Conservation (phyloP, 2,888 invertebrate genomes). For the Deilephila elpenor region DNA sequence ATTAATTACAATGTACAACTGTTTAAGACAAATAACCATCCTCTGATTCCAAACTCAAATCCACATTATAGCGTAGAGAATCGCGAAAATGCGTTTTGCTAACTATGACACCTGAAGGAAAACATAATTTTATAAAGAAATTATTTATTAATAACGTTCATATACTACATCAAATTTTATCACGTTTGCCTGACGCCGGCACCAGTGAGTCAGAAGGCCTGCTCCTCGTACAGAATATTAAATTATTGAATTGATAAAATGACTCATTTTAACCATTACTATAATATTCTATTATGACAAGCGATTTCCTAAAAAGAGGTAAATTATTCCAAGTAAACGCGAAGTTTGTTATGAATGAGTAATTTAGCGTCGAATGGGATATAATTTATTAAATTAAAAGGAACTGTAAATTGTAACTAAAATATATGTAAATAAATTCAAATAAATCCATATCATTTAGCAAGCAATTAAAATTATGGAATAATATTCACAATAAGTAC, state of each 20-base stretch:
- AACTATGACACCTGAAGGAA: neutral
- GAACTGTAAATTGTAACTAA: neutral
- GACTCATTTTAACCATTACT: conserved; percentile 31
- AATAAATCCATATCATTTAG: too few species aligned
- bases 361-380: neutral
- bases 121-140: neutral
- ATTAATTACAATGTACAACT: too few species aligned
- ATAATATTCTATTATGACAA: neutral
- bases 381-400: neutral
- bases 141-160: neutral
- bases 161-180: conserved; percentile 44
- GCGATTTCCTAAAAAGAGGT: conserved; percentile 1
- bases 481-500: too few species aligned
- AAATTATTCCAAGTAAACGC: conserved; percentile 1
- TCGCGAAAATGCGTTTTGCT: too few species aligned
- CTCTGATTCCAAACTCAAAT: too few species aligned
- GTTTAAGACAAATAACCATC: too few species aligned
- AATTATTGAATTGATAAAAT: conserved; percentile 41
- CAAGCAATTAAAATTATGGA: too few species aligned
- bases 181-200: conserved; percentile 47
- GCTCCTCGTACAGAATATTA: conserved; percentile 52
- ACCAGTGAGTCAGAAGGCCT: conserved; percentile 46
- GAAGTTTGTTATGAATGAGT: neutral
- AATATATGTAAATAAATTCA: too few species aligned
- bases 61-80: too few species aligned